Base-by-base conservation (phyloP, 2,797 vertebrate species). In the Eulemur mongoz region DNA sequence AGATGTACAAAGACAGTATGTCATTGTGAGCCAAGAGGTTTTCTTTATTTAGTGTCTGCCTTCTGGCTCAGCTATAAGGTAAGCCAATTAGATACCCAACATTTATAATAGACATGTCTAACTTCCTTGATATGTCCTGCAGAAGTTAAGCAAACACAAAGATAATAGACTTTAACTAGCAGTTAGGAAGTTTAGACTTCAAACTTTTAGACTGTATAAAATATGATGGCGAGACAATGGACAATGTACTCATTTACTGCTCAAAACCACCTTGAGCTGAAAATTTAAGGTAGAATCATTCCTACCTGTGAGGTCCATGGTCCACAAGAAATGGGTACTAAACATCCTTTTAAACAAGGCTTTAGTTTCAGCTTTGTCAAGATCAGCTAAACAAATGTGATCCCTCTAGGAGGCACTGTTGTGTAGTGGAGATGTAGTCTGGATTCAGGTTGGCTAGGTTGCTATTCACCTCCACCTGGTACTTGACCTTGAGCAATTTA, bases 111-210 rank as follows among this genome's bases (percentile, higher is more conserved):
- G 89, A 85, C 65, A 20, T 35, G 63, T 92, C 93, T 96, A 80
- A 92, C 87, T 85, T 83, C 94, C 76, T 63, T 67, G 96, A 94
- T 94, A 96, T 93, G 86, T 92, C 57, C 83, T 69, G 78, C 45
- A 97, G 97, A 96, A 92, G 72, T 45, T 10, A 38, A 65, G 76
- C 18, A 87, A 97, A 96, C 38, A 96, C 95, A 57, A 96, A 95
- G 78, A 96, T 90, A 86, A 96, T 73, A 88, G 72, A 57, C 43
- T 89, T 72, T 89, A 95, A 93, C 88, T 78, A 96, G 89, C 35
- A 92, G 67, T 93, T 95, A 82, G 80, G n/a, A 40, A 17, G 69
- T 85, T 94, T 72, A 93, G 94, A 94, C 89, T 95, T 96, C 76
- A 89, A 91, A 87, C 73, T 85, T 92, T 97, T 61, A 89, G 83